These are phyloP conservation scores for Odobenus rosmarus DNA, from an alignment of 2,113 vertebrate genomes.

Conservation along the genomic window DNA sequence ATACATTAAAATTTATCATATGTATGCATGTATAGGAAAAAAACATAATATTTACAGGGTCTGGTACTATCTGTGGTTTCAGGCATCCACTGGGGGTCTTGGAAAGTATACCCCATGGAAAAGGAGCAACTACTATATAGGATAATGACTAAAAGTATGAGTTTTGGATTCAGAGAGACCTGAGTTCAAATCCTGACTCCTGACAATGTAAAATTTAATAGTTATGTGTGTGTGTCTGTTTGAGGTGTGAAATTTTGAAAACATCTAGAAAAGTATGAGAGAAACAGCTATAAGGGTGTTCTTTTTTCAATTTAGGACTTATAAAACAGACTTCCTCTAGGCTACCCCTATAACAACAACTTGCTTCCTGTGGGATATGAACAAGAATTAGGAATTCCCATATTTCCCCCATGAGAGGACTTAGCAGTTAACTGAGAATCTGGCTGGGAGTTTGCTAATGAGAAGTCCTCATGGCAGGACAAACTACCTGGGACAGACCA, in stretches of 20 bases:
- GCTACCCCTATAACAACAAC: not conserved
- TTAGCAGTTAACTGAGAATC: not conserved
- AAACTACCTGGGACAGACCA: not conserved
- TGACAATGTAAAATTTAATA: not conserved
- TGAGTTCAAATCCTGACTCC: not conserved
- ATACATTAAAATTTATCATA: not conserved
- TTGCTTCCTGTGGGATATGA: not conserved
- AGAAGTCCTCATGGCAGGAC: not conserved
- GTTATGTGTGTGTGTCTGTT: not conserved
- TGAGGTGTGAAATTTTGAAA: constrained; percentile 17
- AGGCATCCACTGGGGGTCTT: not conserved
- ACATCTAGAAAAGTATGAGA: not conserved
- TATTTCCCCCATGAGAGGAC: not conserved
- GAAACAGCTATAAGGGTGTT: not conserved
- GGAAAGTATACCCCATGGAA: not conserved
- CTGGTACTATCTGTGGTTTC: not conserved
- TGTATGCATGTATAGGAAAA: not conserved
- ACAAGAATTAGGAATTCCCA: not conserved
- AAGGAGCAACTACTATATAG: not conserved
- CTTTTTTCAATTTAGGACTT: not conserved
- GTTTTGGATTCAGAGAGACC: not conserved
- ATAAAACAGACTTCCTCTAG: not conserved
- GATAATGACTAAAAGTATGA: not conserved
- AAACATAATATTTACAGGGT: not conserved
- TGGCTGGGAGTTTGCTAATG: not conserved